A percentile compares a stretch with the other conserved stretches of the same genome.
These are phyloP conservation scores for Gadopsis bispinosus DNA, from an alignment of 2,797 vertebrate genomes.

Conservation along the genomic window DNA sequence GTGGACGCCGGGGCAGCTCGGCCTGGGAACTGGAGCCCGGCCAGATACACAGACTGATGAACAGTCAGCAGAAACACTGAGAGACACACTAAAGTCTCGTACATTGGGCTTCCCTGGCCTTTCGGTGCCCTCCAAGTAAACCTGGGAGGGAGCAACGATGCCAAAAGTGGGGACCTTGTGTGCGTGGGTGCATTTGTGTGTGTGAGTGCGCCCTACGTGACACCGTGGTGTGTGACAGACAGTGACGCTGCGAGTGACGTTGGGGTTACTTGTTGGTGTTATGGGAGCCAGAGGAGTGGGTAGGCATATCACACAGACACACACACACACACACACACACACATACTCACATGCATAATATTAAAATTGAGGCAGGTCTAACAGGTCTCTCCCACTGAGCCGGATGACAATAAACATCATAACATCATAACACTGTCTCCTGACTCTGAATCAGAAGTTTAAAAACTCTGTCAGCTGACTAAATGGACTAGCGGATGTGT, in stretches of 20 bases:
- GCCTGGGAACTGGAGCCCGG: slow-evolving; percentile 83
- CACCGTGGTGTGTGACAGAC: slow-evolving; percentile 22
- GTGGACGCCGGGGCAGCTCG: slow-evolving; percentile 60
- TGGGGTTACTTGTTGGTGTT: slow-evolving; percentile 31
- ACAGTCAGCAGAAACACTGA: slow-evolving; percentile 27
- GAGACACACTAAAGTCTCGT: background rate
- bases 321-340: background rate
- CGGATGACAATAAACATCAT: slow-evolving; percentile 38
- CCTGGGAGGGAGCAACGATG: slow-evolving; percentile 9
- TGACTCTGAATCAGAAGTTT: slow-evolving; percentile 44
- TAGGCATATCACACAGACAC: slow-evolving; percentile 9
- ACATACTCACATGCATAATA: background rate
- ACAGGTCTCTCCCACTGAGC: slow-evolving; percentile 26
- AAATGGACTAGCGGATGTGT: slow-evolving; percentile 17
- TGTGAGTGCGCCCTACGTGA: slow-evolving; percentile 8
- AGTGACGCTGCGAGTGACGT: slow-evolving; percentile 65
- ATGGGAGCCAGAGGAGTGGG: slow-evolving; percentile 32
- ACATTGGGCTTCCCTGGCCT: slow-evolving; percentile 55
- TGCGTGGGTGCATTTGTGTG: slow-evolving; percentile 14
- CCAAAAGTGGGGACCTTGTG: slow-evolving; percentile 26
- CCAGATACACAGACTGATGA: slow-evolving; percentile 52
- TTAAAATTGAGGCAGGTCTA: slow-evolving; percentile 24
- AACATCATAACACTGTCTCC: slow-evolving; percentile 29
- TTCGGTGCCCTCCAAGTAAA: slow-evolving; percentile 5
- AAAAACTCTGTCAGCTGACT: slow-evolving; percentile 11